Conservation (phyloP, 2,113 vertebrate species). For the Ascaphus truei region DNA sequence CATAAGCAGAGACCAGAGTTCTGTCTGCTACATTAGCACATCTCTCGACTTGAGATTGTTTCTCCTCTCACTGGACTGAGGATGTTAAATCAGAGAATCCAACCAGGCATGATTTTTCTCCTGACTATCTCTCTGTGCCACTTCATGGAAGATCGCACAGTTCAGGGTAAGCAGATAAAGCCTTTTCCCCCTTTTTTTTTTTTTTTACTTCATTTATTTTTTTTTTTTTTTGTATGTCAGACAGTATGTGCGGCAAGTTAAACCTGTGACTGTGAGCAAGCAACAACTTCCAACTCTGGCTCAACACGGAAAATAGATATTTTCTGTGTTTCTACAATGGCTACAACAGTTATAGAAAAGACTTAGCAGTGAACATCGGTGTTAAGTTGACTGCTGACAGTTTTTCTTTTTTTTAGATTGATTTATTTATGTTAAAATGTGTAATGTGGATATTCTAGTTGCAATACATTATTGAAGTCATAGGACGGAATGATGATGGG, state of each 20-base stretch:
- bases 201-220: neutral
- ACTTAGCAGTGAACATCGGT: no score
- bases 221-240: neutral
- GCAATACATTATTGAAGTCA: no score
- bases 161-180: slow-evolving; percentile 80
- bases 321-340: no score
- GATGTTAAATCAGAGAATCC: slow-evolving; percentile 87
- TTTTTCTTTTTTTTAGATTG: no score
- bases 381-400: no score
- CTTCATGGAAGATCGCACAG: slow-evolving; percentile 90
- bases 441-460: no score
- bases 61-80: slow-evolving; percentile 58
- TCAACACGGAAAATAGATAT: no score
- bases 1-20: slow-evolving; percentile 69
- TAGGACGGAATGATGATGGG: no score
- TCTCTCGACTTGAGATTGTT: slow-evolving; percentile 66
- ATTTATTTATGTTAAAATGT: no score
- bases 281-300: no score
- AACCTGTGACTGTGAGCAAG: slow-evolving; percentile 14
- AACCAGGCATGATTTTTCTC: slow-evolving; percentile 81
- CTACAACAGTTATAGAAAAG: no score
- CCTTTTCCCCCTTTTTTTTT: neutral
- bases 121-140: slow-evolving; percentile 81
- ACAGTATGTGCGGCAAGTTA: neutral
- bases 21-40: slow-evolving; percentile 58